These are phyloP conservation scores for Pseudorhiza aurosa DNA, from an alignment of 30 jellyfish, hydroid and myxozoan genomes.

Conservation along the genomic window DNA sequence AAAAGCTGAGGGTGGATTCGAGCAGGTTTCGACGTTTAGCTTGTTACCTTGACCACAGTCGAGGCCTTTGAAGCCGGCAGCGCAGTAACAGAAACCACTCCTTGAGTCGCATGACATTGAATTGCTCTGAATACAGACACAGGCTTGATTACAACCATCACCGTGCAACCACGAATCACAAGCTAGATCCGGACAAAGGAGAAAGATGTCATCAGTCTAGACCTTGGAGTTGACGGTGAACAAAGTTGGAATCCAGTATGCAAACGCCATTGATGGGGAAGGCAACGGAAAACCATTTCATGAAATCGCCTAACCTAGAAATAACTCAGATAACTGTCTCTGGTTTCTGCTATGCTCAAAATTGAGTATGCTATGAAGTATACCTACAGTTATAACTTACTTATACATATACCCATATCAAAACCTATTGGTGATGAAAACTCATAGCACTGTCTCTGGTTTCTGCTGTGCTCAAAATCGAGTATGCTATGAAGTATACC, in stretches of 20 bases:
- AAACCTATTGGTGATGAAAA: no score
- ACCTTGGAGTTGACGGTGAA: background rate
- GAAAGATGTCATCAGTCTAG: background rate
- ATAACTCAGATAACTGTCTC: no score
- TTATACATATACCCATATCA: no score
- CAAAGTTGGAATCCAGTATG: background rate
- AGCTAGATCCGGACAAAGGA: background rate
- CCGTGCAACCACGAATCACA: conserved; percentile 42
- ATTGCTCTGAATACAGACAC: conserved; percentile 29
- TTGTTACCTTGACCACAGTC: conserved; percentile 25
- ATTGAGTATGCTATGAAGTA: no score
- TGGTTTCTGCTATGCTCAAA: no score
- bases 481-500: no score
- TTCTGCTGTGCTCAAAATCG: no score
- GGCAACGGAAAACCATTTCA: background rate
- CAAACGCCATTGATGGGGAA: background rate
- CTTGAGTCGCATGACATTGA: conserved; percentile 47
- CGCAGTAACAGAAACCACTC: conserved; percentile 36
- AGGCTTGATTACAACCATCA: conserved; percentile 19
- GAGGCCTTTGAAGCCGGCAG: conserved; percentile 38
- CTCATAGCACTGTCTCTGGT: no score
- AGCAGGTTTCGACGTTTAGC: no score
- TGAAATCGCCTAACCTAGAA: no score
- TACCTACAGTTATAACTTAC: no score
- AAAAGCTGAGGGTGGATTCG: no score